Percentiles rank a stretch among this genome's conserved stretches.
phyloP scores from a whole-genome alignment of 2,113 vertebrate species.

The Rhynchomys soricoides region DNA sequence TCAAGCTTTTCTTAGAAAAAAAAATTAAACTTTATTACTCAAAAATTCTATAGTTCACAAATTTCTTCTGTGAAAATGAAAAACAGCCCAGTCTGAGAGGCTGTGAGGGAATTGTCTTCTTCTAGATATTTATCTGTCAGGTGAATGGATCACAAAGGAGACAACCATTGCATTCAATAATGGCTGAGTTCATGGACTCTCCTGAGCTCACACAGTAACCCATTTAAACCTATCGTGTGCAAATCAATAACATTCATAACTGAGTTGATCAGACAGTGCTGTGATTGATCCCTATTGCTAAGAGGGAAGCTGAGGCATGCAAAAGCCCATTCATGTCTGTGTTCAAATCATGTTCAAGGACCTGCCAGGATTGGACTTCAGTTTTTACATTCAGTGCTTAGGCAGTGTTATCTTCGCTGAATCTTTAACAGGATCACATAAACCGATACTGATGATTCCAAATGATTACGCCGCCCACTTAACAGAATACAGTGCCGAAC shows the following conservation, averaged over 20 bases:
- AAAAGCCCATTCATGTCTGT: neutral
- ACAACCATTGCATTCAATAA: neutral
- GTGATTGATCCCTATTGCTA: neutral
- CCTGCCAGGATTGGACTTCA: neutral
- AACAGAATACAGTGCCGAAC: neutral
- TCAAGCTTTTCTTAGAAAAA: neutral
- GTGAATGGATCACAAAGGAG: neutral
- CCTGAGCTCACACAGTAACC: neutral
- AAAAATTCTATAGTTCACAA: neutral
- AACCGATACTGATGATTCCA: neutral
- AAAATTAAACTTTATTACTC: neutral
- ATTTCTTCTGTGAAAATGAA: slow-evolving; percentile 39
- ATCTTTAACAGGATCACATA: neutral
- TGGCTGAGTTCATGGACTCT: neutral
- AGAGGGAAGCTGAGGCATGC: neutral
- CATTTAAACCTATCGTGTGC: neutral
- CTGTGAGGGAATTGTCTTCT: neutral
- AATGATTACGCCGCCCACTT: neutral
- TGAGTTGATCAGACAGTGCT: neutral
- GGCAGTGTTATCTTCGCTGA: neutral
- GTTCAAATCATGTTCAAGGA: neutral
- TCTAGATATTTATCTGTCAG: neutral
- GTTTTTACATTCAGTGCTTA: neutral
- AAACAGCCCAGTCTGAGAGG: neutral
- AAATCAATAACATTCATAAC: neutral